These are phyloP conservation scores for Gymnopithys bicolor DNA, from an alignment of 2,797 vertebrate genomes.

Conservation along the genomic window DNA sequence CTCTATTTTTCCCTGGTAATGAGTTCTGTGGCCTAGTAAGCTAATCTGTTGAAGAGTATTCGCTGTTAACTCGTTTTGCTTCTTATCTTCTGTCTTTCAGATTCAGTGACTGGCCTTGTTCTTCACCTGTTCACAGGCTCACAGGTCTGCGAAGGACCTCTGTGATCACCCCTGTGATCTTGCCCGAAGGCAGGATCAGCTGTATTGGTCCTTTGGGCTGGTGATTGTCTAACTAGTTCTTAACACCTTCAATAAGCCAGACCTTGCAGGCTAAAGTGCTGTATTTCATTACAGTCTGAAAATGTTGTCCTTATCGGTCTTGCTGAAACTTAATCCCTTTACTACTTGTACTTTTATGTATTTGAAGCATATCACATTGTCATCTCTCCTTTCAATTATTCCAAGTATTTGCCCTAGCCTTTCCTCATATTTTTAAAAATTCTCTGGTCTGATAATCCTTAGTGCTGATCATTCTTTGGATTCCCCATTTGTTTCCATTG, in stretches of 20 bases:
- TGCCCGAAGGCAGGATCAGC: not conserved
- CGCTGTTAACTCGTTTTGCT: constrained; percentile 10
- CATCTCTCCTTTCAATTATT: not conserved
- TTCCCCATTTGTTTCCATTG: not conserved
- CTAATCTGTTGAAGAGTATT: not conserved
- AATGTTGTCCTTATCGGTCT: not conserved
- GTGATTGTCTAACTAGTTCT: not conserved
- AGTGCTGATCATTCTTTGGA: not conserved
- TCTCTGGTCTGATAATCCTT: not conserved
- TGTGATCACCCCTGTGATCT: not conserved
- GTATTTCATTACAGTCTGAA: not conserved
- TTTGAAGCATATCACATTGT: not conserved
- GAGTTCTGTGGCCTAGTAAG: constrained; percentile 13
- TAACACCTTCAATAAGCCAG: not conserved
- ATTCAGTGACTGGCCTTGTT: not conserved
- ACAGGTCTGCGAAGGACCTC: not conserved
- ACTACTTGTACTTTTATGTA: not conserved
- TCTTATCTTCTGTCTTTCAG: constrained; percentile 19
- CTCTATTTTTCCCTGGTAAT: constrained; percentile 21
- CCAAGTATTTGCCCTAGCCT: not conserved
- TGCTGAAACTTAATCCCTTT: constrained; percentile 32
- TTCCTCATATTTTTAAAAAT: not conserved
- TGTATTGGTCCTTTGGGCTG: not conserved
- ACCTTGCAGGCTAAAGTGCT: not conserved
- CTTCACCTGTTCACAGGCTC: not conserved